A percentile compares a stretch with the other conserved stretches of the same genome.
Conservation (phyloP, 2,888 invertebrate species). For the Scelioninae gen. 1 region DNA sequence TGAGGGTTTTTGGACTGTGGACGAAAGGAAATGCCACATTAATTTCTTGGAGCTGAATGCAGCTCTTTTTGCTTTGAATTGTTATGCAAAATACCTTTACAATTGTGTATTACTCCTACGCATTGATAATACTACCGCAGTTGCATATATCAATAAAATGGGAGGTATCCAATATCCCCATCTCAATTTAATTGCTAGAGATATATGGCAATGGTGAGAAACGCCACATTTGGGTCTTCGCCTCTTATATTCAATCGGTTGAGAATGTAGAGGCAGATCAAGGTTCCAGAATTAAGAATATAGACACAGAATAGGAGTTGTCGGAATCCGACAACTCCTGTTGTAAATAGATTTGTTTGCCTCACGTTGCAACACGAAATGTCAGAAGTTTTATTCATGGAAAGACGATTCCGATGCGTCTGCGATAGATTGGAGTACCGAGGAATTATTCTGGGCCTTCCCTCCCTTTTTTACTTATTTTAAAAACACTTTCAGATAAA, state of each 20-base stretch:
- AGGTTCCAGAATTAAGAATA: neutral
- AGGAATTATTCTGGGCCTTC: no score
- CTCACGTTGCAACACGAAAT: no score
- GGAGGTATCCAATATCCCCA: no score
- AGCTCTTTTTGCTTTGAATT: neutral
- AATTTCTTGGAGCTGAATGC: conserved; percentile 47
- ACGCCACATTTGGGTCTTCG: neutral
- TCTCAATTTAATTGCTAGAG: neutral
- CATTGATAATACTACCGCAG: neutral
- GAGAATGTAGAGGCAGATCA: neutral
- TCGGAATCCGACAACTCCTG: no score
- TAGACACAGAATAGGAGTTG: neutral
- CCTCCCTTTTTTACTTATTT: neutral
- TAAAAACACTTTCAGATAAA: neutral
- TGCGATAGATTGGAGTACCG: no score
- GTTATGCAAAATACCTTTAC: neutral
- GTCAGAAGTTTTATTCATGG: no score
- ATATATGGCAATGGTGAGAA: neutral
- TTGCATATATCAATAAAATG: neutral
- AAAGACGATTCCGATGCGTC: no score
- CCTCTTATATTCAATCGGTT: conserved; percentile 1
- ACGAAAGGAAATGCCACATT: neutral
- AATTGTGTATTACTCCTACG: neutral
- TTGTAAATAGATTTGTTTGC: no score
- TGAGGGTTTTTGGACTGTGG: conserved; percentile 23